Conservation (phyloP, 2,113 vertebrate species). For the Pseudorasbora parva region DNA sequence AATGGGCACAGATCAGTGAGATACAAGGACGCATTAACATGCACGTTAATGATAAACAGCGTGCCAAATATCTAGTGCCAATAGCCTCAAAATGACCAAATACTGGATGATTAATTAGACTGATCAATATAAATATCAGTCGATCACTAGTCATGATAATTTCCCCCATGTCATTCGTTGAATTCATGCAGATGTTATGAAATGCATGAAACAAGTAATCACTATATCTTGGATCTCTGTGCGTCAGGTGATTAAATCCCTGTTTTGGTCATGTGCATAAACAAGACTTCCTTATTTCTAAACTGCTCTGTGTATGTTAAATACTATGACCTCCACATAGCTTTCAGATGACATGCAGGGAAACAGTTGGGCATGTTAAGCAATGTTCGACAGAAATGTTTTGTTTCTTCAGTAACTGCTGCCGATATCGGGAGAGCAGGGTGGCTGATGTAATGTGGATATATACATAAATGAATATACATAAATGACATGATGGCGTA, state of each 20-base stretch:
- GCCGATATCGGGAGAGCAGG: background rate
- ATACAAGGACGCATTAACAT: background rate
- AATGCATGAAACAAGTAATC: background rate
- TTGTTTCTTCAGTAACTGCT: background rate
- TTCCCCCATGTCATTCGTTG: background rate
- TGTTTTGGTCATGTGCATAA: background rate
- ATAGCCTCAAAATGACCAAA: background rate
- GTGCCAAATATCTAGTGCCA: slow-evolving; percentile 4
- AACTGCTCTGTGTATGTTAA: slow-evolving; percentile 6
- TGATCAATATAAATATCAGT: background rate
- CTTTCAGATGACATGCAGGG: background rate
- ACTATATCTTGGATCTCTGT: background rate
- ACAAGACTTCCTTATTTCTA: background rate
- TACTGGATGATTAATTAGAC: background rate
- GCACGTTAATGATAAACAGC: background rate
- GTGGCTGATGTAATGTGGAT: background rate
- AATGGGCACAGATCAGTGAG: background rate
- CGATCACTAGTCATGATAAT: background rate
- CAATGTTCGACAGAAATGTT: background rate
- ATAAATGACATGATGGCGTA: background rate
- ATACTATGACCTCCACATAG: background rate
- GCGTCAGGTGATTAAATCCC: background rate
- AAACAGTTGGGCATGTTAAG: background rate
- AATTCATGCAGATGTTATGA: background rate
- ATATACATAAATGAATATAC: background rate